phyloP scores from a whole-genome alignment of 1,140 invertebrate species.

The Cylas formicarius region DNA sequence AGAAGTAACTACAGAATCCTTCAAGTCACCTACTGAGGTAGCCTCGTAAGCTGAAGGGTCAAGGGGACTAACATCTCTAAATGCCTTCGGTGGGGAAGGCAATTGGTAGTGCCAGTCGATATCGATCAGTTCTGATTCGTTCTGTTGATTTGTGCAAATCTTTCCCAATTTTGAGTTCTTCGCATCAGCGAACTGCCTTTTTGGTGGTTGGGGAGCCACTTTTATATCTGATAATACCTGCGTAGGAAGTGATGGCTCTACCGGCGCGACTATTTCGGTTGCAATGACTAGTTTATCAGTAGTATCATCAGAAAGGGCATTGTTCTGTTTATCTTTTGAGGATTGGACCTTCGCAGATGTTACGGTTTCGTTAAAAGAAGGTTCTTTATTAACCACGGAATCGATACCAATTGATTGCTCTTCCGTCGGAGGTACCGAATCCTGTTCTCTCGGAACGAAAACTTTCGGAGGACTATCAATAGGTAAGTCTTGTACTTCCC shows the following conservation, averaged over 20 bases:
- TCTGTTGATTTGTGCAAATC: neutral
- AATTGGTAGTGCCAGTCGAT: conserved; percentile 56
- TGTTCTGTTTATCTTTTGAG: neutral
- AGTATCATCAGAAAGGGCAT: neutral
- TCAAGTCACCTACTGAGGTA: conserved; percentile 24
- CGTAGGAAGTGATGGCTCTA: too few relatives aligned
- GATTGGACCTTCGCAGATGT: neutral
- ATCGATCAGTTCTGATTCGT: conserved; percentile 20
- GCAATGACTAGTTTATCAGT: too few relatives aligned
- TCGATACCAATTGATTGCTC: neutral
- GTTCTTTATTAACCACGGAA: too few relatives aligned
- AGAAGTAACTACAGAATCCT: conserved; percentile 38
- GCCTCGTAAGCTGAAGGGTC: conserved; percentile 29
- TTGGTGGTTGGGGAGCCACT: too few relatives aligned
- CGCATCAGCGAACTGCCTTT: too few relatives aligned
- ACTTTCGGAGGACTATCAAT: conserved; percentile 19
- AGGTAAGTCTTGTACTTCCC: conserved; percentile 5
- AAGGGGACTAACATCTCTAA: conserved; percentile 46
- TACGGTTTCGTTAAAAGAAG: too few relatives aligned
- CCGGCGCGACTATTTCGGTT: too few relatives aligned
- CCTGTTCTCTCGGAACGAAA: conserved; percentile 8
- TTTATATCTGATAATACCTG: too few relatives aligned
- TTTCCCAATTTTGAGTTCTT: neutral
- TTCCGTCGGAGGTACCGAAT: neutral
- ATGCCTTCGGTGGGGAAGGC: conserved; percentile 56